Conservation (phyloP, 2,113 vertebrate genomes). For the Chloropsis hardwickii region DNA sequence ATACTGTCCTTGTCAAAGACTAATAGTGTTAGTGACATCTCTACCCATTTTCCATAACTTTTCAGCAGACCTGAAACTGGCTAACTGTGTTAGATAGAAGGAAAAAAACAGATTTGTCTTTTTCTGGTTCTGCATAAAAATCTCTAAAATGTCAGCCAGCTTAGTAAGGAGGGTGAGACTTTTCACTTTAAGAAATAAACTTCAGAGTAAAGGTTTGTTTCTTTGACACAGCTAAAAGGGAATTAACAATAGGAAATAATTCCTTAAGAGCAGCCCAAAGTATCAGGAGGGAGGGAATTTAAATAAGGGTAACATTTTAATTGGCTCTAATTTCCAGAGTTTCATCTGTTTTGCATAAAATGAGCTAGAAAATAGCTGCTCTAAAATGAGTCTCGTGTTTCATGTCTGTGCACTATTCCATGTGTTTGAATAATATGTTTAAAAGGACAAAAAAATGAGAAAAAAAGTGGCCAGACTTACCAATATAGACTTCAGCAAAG, state of each 20-base stretch:
- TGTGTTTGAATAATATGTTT: neutral
- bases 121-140: neutral
- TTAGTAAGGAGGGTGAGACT: neutral
- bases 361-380: neutral
- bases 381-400: neutral
- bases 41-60: neutral
- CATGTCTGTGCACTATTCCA: neutral
- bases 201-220: neutral
- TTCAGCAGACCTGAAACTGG: neutral
- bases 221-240: neutral
- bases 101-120: neutral
- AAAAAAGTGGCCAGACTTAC: neutral
- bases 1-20: neutral
- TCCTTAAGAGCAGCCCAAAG: neutral
- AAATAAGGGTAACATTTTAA: neutral
- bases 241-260: neutral
- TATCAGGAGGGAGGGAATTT: neutral
- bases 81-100: neutral
- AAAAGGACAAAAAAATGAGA: neutral
- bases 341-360: neutral
- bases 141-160: neutral
- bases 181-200: neutral
- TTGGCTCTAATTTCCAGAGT: neutral
- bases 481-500: neutral
- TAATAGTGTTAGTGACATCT: accelerated